Evolutionary conservation across 2,113 vertebrate genomes (phyloP).

Genomic region (Microcebus murinus): DNA sequence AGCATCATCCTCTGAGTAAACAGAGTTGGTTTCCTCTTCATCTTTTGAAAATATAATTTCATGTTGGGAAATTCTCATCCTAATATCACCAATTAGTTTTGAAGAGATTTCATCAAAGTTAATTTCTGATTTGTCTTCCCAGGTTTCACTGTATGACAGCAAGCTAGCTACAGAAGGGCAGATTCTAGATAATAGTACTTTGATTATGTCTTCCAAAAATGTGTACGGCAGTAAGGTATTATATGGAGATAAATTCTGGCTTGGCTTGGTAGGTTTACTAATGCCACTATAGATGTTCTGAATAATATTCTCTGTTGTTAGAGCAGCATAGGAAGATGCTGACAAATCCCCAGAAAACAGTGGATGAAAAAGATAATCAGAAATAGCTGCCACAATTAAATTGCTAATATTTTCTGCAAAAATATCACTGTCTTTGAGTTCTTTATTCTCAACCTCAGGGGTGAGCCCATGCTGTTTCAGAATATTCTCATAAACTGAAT

Average conservation of each 20-base stretch:
- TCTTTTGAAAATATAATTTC: constrained; percentile 66
- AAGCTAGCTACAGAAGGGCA: constrained; percentile 35
- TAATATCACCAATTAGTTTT: constrained; percentile 41
- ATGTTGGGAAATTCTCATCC: constrained; percentile 52
- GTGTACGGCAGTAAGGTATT: constrained; percentile 49
- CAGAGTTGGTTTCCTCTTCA: neutral
- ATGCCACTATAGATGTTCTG: constrained; percentile 39
- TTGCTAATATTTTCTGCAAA: constrained; percentile 50
- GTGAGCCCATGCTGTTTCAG: constrained; percentile 8
- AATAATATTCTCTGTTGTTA: constrained; percentile 50
- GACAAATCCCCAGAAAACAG: constrained; percentile 52
- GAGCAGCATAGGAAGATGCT: neutral
- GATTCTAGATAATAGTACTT: constrained; percentile 54
- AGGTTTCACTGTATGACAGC: neutral
- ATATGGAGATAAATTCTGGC: constrained; percentile 2
- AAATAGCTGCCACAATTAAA: constrained; percentile 51
- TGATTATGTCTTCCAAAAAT: constrained; percentile 68
- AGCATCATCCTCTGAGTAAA: constrained; percentile 40
- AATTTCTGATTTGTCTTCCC: neutral
- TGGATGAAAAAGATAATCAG: constrained; percentile 36
- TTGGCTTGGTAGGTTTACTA: constrained; percentile 49
- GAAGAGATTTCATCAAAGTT: constrained; percentile 48
- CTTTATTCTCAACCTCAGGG: neutral
- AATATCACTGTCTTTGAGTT: constrained; percentile 26
- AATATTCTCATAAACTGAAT: constrained; percentile 48